These are phyloP conservation scores for Gymnocephalus cernua DNA, from an alignment of 2,113 vertebrate genomes.

Conservation along the genomic window DNA sequence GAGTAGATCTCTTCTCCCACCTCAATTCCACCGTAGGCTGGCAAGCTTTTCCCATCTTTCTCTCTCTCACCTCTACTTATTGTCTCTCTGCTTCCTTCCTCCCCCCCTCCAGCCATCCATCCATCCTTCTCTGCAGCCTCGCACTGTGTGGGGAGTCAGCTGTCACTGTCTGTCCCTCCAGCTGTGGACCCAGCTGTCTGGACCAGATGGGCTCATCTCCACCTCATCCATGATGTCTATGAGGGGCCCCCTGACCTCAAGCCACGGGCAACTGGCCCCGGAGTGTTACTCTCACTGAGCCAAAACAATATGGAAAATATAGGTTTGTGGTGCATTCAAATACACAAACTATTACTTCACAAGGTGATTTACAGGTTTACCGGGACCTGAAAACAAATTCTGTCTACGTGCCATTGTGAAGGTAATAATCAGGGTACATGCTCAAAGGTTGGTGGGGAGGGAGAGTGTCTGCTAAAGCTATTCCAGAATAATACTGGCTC, in stretches of 20 bases:
- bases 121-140: conserved; percentile 65
- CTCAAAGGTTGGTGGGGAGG: conserved; percentile 71
- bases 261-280: conserved; percentile 37
- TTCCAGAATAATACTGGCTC: conserved; percentile 76
- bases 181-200: conserved; percentile 80
- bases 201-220: conserved; percentile 77
- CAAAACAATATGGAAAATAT: conserved; percentile 35
- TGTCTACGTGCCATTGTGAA: conserved; percentile 66
- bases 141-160: conserved; percentile 69
- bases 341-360: conserved; percentile 26
- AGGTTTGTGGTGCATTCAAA: conserved; percentile 9
- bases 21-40: conserved; percentile 9
- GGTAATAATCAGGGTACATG: conserved; percentile 69
- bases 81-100: conserved; percentile 28
- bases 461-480: conserved; percentile 67
- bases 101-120: conserved; percentile 68
- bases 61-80: conserved; percentile 38
- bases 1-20: neutral
- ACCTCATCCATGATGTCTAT: conserved; percentile 63
- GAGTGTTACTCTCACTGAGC: conserved; percentile 28
- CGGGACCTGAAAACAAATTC: conserved; percentile 50
- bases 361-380: conserved; percentile 68
- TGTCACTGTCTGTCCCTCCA: conserved; percentile 79
- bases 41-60: conserved; percentile 23
- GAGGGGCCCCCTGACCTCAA: conserved; percentile 52